phyloP scores from a whole-genome alignment of 2,797 vertebrate species.

The Crenuchus spilurus region DNA sequence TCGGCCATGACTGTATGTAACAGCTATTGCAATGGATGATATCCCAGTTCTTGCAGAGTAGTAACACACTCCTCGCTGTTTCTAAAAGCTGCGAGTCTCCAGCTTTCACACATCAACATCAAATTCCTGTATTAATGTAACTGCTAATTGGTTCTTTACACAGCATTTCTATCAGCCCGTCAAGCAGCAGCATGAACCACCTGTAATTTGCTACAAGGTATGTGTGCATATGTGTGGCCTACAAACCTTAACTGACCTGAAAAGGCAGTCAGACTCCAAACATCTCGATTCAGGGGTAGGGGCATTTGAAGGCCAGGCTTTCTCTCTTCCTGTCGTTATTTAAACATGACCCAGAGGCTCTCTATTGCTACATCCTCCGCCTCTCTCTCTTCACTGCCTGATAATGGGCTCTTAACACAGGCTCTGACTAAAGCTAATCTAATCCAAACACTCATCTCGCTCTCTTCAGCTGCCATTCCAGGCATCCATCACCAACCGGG shows the following conservation, averaged over 20 bases:
- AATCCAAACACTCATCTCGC: slow-evolving; percentile 34
- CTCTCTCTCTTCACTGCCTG: slow-evolving; percentile 10
- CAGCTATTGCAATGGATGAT: not conserved
- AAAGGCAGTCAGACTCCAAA: not conserved
- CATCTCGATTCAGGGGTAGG: not conserved
- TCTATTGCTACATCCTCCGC: slow-evolving; percentile 5
- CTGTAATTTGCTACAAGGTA: not conserved
- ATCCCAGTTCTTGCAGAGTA: not conserved
- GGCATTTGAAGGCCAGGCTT: slow-evolving; percentile 22
- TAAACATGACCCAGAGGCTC: slow-evolving; percentile 24
- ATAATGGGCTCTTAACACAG: slow-evolving; percentile 45
- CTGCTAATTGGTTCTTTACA: slow-evolving; percentile 6
- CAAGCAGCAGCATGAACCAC: not conserved
- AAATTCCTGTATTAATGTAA: slow-evolving; percentile 1
- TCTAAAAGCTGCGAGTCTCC: not conserved
- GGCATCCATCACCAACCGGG: slow-evolving; percentile 36
- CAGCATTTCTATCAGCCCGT: not conserved
- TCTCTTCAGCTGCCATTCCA: slow-evolving; percentile 27
- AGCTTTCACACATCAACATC: not conserved
- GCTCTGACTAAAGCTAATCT: slow-evolving; percentile 26
- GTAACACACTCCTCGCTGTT: not conserved
- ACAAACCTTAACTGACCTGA: not conserved
- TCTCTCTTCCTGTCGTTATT: not conserved
- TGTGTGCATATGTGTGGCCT: not conserved
- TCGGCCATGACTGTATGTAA: not conserved